Evolutionary conservation across 2,113 vertebrate species (phyloP).

Genomic region (Pygoscelis antarcticus): DNA sequence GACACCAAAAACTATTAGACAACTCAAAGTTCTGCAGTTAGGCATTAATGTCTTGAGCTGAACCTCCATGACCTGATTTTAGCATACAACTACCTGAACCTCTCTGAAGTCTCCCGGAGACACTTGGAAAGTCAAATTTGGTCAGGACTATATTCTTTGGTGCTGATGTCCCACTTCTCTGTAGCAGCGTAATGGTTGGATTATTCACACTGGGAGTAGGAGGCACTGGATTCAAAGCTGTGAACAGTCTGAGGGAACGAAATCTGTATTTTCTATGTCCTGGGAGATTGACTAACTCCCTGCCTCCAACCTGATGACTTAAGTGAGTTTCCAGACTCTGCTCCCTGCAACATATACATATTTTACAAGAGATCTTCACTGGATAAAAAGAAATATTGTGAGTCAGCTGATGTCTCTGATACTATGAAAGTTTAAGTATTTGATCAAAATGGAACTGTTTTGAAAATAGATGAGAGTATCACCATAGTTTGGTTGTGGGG

Average conservation of each 20-base stretch:
- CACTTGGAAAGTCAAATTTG: neutral
- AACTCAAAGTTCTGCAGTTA: neutral
- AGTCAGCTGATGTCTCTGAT: neutral
- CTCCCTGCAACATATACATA: neutral
- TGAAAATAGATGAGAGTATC: neutral
- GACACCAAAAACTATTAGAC: neutral
- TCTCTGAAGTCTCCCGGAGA: neutral
- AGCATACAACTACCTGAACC: neutral
- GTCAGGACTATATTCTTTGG: neutral
- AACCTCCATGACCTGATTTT: neutral
- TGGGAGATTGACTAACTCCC: slow-evolving; percentile 3
- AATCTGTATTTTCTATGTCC: neutral
- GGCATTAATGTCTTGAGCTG: neutral
- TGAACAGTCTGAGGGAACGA: neutral
- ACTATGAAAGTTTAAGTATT: neutral
- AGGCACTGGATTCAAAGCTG: slow-evolving; percentile 29
- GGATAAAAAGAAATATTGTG: neutral
- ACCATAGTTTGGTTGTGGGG: neutral
- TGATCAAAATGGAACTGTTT: neutral
- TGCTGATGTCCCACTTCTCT: neutral
- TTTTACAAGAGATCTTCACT: neutral
- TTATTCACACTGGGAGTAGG: slow-evolving; percentile 18
- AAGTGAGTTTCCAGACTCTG: neutral
- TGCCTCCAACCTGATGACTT: neutral
- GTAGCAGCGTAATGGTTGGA: neutral